Evolutionary conservation across 2,113 vertebrate genomes (phyloP), one percentile per base, ranked within the genome.

Genomic region (Psilopogon haemacephalus): DNA sequence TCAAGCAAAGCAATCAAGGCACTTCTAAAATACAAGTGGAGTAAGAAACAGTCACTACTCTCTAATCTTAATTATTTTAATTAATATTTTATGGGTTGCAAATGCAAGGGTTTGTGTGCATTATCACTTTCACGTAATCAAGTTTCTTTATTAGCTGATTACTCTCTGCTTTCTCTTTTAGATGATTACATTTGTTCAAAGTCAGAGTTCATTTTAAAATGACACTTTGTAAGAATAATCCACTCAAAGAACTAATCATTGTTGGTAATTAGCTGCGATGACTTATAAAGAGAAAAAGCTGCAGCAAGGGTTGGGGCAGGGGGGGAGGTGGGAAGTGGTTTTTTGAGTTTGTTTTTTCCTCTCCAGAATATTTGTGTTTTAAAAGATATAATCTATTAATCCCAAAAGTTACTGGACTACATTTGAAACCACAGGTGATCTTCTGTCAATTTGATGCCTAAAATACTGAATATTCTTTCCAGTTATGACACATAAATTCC

Each of bases 91-190:
- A 52, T 56, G 35, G 32, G 11, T 56, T 91, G 42, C 52, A 93
- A 95, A 80, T 77, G 15, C 52, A 86, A 85, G 23, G 33, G 24
- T 1, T 8, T 90, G 89, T 85, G 44, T 65, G 54, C 62, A 70
- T 86, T 70, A 16, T 32, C 58, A 77, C 40, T 93, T 93, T 30
- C 12, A 46, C 64, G 38, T 81, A 93, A 95, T 90, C 69, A 88
- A 74, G 33, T 86, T 88, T 87, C 74, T 91, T 95, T 89, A 48
- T 81, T 91, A 90, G 52, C 54, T 94, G 79, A 94, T 88, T 93
- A 93, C 84, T 93, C 76, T 85, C 74, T 80, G 70, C 76, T 92
- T 95, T 93, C 52, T 85, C 37, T 89, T 90, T 56, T 17, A 70
- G 27, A 67, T 80, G 59, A 93, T 58, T 81, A 21, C 19, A 38